phyloP scores from a whole-genome alignment of 2,113 vertebrate species.

The Numida meleagris region DNA sequence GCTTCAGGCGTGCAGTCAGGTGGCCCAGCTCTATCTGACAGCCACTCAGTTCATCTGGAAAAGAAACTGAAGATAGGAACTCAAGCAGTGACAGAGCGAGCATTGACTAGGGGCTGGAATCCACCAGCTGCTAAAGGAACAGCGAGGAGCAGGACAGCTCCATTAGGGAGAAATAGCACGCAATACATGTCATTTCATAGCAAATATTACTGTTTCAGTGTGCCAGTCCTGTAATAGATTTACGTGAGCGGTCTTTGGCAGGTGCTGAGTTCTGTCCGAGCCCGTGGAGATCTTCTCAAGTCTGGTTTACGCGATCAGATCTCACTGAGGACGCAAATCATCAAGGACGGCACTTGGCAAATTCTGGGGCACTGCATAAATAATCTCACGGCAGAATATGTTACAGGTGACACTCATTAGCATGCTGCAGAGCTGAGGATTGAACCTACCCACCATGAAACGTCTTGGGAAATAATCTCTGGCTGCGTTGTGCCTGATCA shows the following conservation, averaged over 20 bases:
- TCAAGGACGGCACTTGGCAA: not conserved
- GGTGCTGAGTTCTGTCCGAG: not conserved
- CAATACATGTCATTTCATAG: rapidly evolving
- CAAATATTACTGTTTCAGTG: not conserved
- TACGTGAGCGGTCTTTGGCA: not conserved
- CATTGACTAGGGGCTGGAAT: not conserved
- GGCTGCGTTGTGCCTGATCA: not conserved
- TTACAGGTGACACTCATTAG: not conserved
- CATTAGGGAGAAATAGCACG: not conserved
- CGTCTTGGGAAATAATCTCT: not conserved
- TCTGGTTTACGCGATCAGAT: not conserved
- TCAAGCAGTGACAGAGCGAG: not conserved
- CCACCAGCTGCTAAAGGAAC: not conserved
- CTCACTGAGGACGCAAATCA: not conserved
- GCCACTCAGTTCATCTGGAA: not conserved
- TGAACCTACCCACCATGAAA: not conserved
- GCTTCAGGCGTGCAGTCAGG: not conserved
- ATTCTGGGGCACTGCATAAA: not conserved
- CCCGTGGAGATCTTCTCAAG: rapidly evolving
- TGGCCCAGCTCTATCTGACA: not conserved
- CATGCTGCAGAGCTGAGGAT: not conserved
- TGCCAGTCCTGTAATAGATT: not conserved
- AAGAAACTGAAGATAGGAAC: not conserved
- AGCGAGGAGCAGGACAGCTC: not conserved
- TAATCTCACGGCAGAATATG: not conserved